Conservation (phyloP, 2,113 vertebrate genomes). For the Dasyornis broadbenti region DNA sequence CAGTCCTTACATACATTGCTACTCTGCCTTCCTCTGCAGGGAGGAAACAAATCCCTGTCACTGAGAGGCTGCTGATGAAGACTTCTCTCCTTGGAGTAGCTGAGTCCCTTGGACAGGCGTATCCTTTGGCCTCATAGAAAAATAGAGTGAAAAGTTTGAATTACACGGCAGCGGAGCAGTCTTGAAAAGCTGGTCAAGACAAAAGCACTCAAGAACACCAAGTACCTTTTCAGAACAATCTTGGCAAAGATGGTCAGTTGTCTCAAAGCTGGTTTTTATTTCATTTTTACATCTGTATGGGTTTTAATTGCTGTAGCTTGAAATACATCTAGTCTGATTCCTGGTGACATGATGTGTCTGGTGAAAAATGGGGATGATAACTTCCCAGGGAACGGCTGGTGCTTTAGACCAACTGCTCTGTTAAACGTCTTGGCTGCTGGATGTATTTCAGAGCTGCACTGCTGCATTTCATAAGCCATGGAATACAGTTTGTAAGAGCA, state of each 20-base stretch:
- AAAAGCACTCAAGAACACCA: not conserved
- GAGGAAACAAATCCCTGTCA: not conserved
- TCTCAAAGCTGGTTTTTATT: not conserved
- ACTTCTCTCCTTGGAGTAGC: not conserved
- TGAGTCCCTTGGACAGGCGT: not conserved
- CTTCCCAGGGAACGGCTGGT: not conserved
- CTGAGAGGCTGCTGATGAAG: not conserved
- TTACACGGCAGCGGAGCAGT: not conserved
- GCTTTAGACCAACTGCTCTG: slow-evolving; percentile 43
- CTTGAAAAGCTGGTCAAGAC: not conserved
- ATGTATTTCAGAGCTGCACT: slow-evolving; percentile 53
- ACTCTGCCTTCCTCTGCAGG: not conserved
- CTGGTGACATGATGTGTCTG: not conserved
- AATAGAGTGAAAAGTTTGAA: not conserved
- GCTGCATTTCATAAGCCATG: slow-evolving; percentile 61
- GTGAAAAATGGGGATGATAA: slow-evolving; percentile 35
- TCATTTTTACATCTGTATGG: not conserved
- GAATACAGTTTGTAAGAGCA: slow-evolving; percentile 74
- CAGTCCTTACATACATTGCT: not conserved
- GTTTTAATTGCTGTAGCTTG: slow-evolving; percentile 38
- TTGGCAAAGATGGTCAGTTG: not conserved
- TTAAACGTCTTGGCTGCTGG: slow-evolving; percentile 34
- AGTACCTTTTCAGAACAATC: not conserved
- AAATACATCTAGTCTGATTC: slow-evolving; percentile 16
- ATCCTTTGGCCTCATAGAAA: not conserved